Conservation (phyloP, 2,797 vertebrate genomes). For the Propithecus perrieri region DNA sequence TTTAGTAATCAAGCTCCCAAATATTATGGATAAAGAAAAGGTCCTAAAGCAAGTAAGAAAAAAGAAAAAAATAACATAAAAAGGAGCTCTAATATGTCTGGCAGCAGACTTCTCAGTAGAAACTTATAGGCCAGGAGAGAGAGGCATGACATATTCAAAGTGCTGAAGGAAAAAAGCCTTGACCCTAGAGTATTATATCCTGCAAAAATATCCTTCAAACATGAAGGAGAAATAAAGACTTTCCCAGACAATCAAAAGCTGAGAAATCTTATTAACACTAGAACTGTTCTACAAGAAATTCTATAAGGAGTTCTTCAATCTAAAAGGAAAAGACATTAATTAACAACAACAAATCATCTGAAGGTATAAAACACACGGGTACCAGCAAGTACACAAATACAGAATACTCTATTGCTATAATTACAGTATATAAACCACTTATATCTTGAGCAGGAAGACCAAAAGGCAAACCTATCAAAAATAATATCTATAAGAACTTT, state of each 20-base stretch:
- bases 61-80: background rate
- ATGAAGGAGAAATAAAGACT: background rate
- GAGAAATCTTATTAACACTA: background rate
- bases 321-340: background rate
- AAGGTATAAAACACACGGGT: background rate
- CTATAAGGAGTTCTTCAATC: background rate
- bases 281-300: background rate
- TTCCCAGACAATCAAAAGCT: background rate
- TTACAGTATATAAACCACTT: background rate
- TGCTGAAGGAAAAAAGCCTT: background rate
- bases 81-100: background rate
- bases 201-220: background rate
- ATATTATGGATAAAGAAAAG: background rate
- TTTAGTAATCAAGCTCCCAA: background rate
- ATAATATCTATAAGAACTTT: background rate
- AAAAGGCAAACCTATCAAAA: background rate
- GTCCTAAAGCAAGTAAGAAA: background rate
- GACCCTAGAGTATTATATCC: background rate
- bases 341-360: background rate
- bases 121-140: background rate
- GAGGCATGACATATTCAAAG: background rate
- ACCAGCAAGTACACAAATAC: background rate
- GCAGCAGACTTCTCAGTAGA: background rate
- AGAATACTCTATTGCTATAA: background rate
- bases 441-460: background rate